Evolutionary conservation across 2,797 vertebrate species (phyloP), one percentile per base, ranked within the genome.

Genomic region (Cuculus canorus): DNA sequence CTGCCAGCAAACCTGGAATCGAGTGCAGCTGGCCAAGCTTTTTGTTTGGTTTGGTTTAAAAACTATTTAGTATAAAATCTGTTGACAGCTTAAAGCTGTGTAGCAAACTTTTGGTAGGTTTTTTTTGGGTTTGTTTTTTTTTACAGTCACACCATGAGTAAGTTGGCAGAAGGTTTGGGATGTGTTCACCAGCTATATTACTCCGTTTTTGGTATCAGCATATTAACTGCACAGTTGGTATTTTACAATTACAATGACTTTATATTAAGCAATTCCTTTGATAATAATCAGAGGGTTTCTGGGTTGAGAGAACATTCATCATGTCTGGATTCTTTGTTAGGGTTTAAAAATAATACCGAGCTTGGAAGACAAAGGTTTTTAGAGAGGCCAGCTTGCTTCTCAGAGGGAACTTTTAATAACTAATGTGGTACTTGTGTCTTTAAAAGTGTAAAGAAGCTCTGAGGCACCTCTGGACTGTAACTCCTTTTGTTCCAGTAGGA

Each of bases 191-290:
- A 90, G 82, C 56, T 75, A 13, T 75, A 78, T 96, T 93, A 73
- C 56, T 93, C 94, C 54, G 41, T 81, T 95, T 82, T 95, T 94
- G 56, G 50, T 92, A 93, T 97, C 76, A 64, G 71, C 68, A 3
- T 61, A 32, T 97, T 95, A 88, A 79, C 54, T 94, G 54, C 70
- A 68, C n/a, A 12, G 56, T 95, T 96, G 91, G 94, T 82, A 41
- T 63, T 92, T 92, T 93, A 13, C 54, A 80, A 10, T 61, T 79
- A 25, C 73, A 82, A 28, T 96, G 72, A 82, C 86, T 97, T 94
- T 52, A 68, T 75, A 65, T 96, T 93, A 94, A 82, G 71, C 95
- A 92, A 94, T 90, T 96, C 33, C 76, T 86, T 82, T 90, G 71
- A 70, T 89, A 68, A 85, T 91, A 85, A 86, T 61, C 59, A 69